These are phyloP conservation scores for Drosophila gaucha DNA, from an alignment of 2,888 invertebrate species.

Conservation along the genomic window DNA sequence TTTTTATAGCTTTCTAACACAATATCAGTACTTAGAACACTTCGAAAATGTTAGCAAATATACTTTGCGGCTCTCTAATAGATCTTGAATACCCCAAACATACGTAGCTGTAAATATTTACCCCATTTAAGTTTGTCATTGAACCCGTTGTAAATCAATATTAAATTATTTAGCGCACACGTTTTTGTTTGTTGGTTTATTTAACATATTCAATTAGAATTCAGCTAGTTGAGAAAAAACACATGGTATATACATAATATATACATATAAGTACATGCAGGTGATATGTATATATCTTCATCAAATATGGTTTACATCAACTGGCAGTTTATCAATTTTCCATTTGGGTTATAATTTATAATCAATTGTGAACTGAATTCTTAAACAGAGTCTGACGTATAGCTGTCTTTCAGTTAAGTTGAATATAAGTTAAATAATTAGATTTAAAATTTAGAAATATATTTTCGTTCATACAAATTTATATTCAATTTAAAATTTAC, in stretches of 20 bases:
- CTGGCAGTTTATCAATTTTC: conserved; percentile 11
- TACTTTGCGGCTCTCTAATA: not conserved
- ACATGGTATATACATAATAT: conserved; percentile 22
- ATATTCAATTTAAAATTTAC: not conserved
- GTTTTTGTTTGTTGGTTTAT: conserved; percentile 35
- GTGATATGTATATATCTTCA: not conserved
- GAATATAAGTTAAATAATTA: not conserved
- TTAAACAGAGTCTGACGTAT: not conserved
- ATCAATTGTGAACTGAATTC: conserved; percentile 1
- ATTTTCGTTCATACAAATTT: not conserved
- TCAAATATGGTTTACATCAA: conserved; percentile 25
- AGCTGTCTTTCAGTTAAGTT: not conserved
- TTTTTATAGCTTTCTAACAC: not conserved
- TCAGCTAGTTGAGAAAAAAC: conserved; percentile 44
- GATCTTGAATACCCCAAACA: not conserved
- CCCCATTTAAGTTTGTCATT: conserved; percentile 2
- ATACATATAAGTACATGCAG: not conserved
- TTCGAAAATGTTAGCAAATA: conserved; percentile 1
- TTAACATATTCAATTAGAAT: conserved; percentile 32
- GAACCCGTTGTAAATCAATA: conserved; percentile 4
- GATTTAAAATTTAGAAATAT: not conserved
- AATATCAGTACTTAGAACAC: not conserved
- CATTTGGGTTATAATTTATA: not conserved
- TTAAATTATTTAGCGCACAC: conserved; percentile 13
- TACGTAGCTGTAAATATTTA: not conserved